Evolutionary conservation across 2,888 invertebrate genomes (phyloP).

Genomic region (Elegia similella): DNA sequence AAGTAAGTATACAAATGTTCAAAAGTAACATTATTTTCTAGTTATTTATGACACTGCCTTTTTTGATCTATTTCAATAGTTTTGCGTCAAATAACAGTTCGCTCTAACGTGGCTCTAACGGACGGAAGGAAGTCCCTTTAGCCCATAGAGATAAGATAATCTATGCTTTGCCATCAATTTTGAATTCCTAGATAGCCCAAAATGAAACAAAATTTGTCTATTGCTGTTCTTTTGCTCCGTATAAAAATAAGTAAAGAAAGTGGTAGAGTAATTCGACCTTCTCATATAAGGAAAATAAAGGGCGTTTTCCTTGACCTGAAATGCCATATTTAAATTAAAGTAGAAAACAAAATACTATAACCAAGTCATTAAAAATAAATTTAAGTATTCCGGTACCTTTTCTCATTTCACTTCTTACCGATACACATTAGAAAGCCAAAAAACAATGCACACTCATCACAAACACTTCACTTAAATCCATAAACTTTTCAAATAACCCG

Average conservation of each 20-base stretch:
- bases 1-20: no score
- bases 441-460: slow-evolving; percentile 16
- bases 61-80: no score
- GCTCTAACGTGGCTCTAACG: no score
- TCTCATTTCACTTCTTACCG: slow-evolving; percentile 10
- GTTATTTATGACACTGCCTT: no score
- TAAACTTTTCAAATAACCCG: slow-evolving; percentile 1
- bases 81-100: no score
- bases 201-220: no score
- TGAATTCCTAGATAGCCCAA: no score
- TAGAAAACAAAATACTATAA: neutral
- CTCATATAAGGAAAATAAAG: neutral
- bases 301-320: neutral
- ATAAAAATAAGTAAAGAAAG: neutral
- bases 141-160: no score
- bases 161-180: no score
- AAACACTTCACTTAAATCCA: slow-evolving; percentile 8
- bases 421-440: slow-evolving; percentile 14
- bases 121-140: no score
- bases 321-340: neutral
- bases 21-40: no score
- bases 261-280: neutral
- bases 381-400: neutral
- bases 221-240: neutral
- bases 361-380: neutral